phyloP scores from a whole-genome alignment of 2,113 vertebrate species.

The Paramormyrops kingsleyae region DNA sequence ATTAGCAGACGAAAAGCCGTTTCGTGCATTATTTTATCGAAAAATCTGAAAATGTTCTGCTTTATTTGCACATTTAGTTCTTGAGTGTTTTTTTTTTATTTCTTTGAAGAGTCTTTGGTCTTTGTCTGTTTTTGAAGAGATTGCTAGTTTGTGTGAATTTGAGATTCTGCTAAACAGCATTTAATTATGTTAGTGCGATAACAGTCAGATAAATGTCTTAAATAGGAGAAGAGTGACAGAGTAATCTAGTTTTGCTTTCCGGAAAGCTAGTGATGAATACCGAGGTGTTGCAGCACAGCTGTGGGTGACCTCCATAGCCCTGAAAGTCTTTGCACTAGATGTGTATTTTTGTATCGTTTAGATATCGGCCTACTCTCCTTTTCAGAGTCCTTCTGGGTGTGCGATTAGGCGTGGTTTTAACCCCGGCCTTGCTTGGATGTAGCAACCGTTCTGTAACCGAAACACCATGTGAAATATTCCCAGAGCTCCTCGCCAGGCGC shows the following conservation, averaged over 20 bases:
- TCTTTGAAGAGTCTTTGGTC: background rate
- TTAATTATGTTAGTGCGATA: constrained; percentile 4
- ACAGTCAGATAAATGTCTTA: background rate
- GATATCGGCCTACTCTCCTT: background rate
- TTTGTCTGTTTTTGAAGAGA: background rate
- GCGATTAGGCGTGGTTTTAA: background rate
- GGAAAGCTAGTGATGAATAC: background rate
- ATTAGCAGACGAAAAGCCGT: background rate
- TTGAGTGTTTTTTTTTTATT: background rate
- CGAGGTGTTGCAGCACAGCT: background rate
- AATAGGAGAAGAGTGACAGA: background rate
- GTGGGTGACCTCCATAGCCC: constrained; percentile 6
- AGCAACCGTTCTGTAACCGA: background rate
- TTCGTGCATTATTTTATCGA: background rate
- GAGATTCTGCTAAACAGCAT: background rate
- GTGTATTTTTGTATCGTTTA: background rate
- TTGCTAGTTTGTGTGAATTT: background rate
- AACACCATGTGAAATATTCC: background rate
- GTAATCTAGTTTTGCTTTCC: constrained; percentile 12
- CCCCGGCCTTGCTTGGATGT: background rate
- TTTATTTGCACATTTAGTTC: background rate
- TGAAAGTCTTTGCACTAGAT: constrained; percentile 5
- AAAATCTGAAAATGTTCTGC: background rate
- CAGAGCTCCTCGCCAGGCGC: background rate
- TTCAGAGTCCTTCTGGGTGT: background rate